These are phyloP conservation scores for Tetragonula carbonaria DNA, from an alignment of 2,888 invertebrate species.

Conservation along the genomic window DNA sequence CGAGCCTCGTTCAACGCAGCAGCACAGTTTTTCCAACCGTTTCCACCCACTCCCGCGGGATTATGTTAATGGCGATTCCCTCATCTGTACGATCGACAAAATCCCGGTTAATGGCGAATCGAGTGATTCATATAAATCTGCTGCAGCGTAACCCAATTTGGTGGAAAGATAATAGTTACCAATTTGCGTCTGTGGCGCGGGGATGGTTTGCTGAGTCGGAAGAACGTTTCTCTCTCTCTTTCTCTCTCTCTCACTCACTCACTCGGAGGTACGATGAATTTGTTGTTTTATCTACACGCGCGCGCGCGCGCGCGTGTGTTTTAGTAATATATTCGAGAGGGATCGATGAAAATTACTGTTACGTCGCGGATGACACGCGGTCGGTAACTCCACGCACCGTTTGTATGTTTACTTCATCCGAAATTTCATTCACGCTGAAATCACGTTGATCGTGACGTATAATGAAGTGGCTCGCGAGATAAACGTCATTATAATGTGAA, in stretches of 20 bases:
- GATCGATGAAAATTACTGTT: background rate
- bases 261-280: no score
- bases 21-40: slow-evolving; percentile 44
- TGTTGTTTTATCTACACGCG: no score
- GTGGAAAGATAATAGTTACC: slow-evolving; percentile 24
- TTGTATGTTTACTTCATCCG: slow-evolving; percentile 21
- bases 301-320: background rate
- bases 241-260: no score
- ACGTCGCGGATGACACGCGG: background rate
- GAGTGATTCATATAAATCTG: slow-evolving; percentile 63
- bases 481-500: slow-evolving; percentile 17
- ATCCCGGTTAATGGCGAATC: slow-evolving; percentile 64
- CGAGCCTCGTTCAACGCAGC: slow-evolving; percentile 10
- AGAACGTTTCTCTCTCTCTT: background rate
- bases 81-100: slow-evolving; percentile 55
- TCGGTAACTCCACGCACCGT: background rate
- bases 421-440: slow-evolving; percentile 24
- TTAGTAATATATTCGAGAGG: background rate
- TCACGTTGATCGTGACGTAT: slow-evolving; percentile 8
- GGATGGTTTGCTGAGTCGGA: background rate
- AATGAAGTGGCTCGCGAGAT: slow-evolving; percentile 21
- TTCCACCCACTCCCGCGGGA: slow-evolving; percentile 58
- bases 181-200: background rate
- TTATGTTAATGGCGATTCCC: slow-evolving; percentile 68
- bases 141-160: slow-evolving; percentile 3